Evolutionary conservation across 2,888 invertebrate genomes (phyloP).

Genomic region (Tetramorium bicarinatum): DNA sequence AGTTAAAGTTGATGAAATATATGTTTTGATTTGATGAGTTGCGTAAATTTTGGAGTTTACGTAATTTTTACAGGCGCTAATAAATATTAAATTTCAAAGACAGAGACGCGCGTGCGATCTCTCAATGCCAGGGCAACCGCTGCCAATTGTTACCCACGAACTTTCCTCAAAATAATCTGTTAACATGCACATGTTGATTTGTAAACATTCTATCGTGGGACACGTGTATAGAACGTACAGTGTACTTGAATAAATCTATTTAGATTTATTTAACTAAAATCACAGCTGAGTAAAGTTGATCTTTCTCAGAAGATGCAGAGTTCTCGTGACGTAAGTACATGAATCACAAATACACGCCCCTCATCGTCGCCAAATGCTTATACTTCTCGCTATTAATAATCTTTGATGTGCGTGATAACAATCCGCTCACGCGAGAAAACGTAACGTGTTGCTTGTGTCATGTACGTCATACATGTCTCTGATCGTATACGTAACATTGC

Average conservation of each 20-base stretch:
- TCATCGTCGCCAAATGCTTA: conserved; percentile 12
- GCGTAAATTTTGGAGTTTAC: neutral
- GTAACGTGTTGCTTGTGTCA: conserved; percentile 19
- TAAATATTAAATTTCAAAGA: neutral
- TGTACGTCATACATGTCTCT: neutral
- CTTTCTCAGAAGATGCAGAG: neutral
- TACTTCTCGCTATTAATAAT: conserved; percentile 42
- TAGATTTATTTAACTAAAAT: conserved; percentile 21
- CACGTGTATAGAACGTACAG: neutral
- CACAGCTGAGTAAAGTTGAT: neutral
- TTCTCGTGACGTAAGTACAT: neutral
- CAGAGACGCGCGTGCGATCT: neutral
- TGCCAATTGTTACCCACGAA: neutral
- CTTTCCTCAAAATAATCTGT: neutral
- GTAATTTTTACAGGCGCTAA: neutral
- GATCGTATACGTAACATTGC: conserved; percentile 16
- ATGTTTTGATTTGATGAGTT: neutral
- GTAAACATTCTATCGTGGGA: neutral
- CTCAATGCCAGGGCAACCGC: neutral
- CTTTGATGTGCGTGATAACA: conserved; percentile 40
- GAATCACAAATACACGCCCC: conserved; percentile 24
- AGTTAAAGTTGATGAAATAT: neutral
- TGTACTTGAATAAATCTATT: neutral
- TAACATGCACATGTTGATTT: neutral
- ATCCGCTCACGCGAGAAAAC: conserved; percentile 21